Percentiles rank a stretch among this genome's conserved stretches.
These are phyloP conservation scores for Bombus sylvicola DNA, from an alignment of 1,140 invertebrate genomes.

Conservation along the genomic window DNA sequence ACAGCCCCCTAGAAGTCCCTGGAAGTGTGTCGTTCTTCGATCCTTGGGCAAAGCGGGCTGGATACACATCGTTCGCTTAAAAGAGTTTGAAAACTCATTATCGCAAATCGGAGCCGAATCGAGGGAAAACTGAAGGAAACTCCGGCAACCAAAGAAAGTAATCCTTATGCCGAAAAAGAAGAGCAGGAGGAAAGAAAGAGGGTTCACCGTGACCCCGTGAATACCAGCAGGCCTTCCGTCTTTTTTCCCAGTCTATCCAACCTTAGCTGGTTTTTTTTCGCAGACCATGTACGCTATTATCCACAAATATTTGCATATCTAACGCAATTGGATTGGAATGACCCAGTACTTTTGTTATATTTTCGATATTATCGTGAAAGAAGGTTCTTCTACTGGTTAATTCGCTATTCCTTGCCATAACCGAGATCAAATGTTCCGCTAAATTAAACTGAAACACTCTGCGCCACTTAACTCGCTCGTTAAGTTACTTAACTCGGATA, in stretches of 20 bases:
- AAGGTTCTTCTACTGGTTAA: no score
- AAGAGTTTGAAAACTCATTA: constrained; percentile 45
- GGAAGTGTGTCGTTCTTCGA: neutral
- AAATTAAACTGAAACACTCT: no score
- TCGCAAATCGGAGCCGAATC: constrained; percentile 34
- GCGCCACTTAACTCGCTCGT: no score
- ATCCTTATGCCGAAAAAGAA: neutral
- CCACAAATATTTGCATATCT: neutral
- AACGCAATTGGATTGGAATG: neutral
- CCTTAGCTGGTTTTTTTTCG: neutral
- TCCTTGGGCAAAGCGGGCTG: neutral
- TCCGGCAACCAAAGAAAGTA: neutral
- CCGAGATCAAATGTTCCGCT: no score
- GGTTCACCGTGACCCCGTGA: constrained; percentile 20
- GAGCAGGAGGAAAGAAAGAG: neutral
- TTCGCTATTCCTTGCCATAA: no score
- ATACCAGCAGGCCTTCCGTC: neutral
- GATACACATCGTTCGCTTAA: constrained; percentile 24
- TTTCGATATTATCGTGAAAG: no score
- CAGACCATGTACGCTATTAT: neutral
- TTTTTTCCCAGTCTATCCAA: neutral
- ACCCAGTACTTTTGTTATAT: no score
- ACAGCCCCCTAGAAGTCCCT: neutral
- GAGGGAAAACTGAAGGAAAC: neutral
- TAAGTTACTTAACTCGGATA: no score